Conservation (phyloP, 2,113 vertebrate species). For the Barbus barbus region DNA sequence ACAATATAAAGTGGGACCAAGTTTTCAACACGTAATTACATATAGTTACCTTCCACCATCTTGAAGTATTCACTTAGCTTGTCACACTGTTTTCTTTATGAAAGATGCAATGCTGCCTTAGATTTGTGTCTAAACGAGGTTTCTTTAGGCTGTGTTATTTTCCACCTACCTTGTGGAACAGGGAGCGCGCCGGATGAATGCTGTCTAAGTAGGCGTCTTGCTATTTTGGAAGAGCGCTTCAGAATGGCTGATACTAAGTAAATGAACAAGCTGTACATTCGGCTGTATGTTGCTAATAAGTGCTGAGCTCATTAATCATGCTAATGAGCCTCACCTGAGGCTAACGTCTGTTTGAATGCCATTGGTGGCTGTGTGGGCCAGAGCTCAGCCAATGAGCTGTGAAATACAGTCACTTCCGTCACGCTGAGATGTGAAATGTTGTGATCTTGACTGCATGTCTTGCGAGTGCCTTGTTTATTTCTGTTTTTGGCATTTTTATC, state of each 20-base stretch:
- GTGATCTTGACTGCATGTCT: too few species aligned
- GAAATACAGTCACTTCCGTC: too few species aligned
- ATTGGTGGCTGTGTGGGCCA: conserved; percentile 52
- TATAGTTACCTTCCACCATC: background rate
- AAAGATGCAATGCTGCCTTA: background rate
- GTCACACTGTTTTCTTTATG: background rate
- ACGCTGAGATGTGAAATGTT: too few species aligned
- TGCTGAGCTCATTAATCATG: conserved; percentile 71
- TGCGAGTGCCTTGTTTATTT: conserved; percentile 45
- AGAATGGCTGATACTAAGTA: conserved; percentile 7
- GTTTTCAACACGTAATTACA: background rate
- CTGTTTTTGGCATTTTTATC: conserved; percentile 8
- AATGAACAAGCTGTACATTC: conserved; percentile 39
- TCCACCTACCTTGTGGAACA: background rate
- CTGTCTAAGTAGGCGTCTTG: background rate
- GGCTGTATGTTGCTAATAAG: conserved; percentile 60
- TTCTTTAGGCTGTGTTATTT: background rate
- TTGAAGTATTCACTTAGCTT: background rate
- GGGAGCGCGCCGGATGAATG: background rate
- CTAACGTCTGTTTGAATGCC: conserved; percentile 25
- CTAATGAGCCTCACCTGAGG: conserved; percentile 53
- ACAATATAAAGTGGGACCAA: too few species aligned
- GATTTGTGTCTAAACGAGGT: background rate
- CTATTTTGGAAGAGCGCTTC: background rate
- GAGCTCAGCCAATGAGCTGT: conserved; percentile 32